Base-by-base conservation (phyloP, 2,888 invertebrate genomes). In the Ischnus inquisitorius region DNA sequence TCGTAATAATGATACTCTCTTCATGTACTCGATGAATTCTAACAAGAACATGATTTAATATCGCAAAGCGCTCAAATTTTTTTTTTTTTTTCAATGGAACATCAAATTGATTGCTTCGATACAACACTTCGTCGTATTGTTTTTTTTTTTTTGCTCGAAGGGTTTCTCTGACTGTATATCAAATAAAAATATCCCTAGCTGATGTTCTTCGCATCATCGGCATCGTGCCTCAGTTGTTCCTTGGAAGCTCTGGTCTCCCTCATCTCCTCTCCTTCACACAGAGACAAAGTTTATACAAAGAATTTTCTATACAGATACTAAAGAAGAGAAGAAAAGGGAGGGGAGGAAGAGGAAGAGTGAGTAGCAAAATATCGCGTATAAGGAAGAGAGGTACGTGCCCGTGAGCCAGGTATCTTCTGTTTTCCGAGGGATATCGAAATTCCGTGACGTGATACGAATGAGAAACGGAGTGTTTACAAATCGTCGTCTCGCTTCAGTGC, bases 371-470 rank as follows among this genome's bases (percentile, higher is more conserved):
- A 76, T 28, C 28, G 65, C 14, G 57, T 1, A 71, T 16, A 60
- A 60, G 46, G 28, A 67, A 51, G 62, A 76, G 60, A 76, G 60
- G 22, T 72, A 83, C 82, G 82, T 75, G 79, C 65, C 51, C 57
- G 54, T 28, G 41, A 48, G 41, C 51, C 62, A 64, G 34, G 57
- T 48, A 75, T 74, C 57, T 34, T 14, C 72, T 75, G 67, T 80
- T 79, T 80, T 62, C 62, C 57, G 62, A 34, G n/a, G 39, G 76
- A 79, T 80, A 69, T 67, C 48, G 48, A 76, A 83, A 80, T 80
- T 69, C 43, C 65, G 67, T 72, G 60, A 76, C 83, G 79, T 71
- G 79, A 83, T 76, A 57, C 71, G 79, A 79, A 80, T 77, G 76
- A 76, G 71, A 83, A 79, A 80, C 39, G 25, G 71, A 76, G 67